phyloP scores from a whole-genome alignment of 2,797 vertebrate species.

The Sternarchorhynchus goeldii region DNA sequence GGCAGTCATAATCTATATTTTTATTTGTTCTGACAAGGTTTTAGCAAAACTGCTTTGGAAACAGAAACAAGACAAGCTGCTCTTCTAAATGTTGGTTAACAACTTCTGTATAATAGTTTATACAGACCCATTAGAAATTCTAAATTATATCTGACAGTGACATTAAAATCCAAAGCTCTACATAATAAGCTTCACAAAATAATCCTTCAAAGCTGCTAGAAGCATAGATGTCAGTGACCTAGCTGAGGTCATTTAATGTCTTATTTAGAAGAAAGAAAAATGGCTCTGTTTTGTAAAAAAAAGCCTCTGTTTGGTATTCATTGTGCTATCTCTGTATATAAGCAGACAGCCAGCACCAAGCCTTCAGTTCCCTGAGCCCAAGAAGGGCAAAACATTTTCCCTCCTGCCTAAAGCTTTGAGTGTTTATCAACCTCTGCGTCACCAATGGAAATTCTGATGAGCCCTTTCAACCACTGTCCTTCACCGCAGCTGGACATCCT shows the following conservation, averaged over 20 bases:
- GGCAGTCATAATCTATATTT: conserved; percentile 3
- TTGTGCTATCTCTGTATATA: not conserved
- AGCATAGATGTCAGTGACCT: not conserved
- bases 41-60: not conserved
- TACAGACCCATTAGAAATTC: too few relatives aligned
- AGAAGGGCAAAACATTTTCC: conserved; percentile 50
- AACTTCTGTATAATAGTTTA: too few relatives aligned
- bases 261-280: not conserved
- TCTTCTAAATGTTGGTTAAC: not conserved
- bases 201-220: too few relatives aligned
- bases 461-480: conserved; percentile 57
- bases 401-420: conserved; percentile 52
- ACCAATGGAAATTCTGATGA: conserved; percentile 70
- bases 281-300: not conserved
- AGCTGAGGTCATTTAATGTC: too few relatives aligned
- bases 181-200: too few relatives aligned
- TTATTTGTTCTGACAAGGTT: not conserved
- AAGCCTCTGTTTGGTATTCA: not conserved
- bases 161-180: too few relatives aligned
- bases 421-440: conserved; percentile 65
- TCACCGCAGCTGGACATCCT: conserved; percentile 49
- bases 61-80: not conserved
- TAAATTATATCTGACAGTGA: too few relatives aligned
- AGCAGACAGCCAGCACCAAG: not conserved
- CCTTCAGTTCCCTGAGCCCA: conserved; percentile 50